Evolutionary conservation across 2,888 invertebrate genomes (phyloP), one percentile per base, ranked within the genome.

Genomic region (Aricia artaxerxes): DNA sequence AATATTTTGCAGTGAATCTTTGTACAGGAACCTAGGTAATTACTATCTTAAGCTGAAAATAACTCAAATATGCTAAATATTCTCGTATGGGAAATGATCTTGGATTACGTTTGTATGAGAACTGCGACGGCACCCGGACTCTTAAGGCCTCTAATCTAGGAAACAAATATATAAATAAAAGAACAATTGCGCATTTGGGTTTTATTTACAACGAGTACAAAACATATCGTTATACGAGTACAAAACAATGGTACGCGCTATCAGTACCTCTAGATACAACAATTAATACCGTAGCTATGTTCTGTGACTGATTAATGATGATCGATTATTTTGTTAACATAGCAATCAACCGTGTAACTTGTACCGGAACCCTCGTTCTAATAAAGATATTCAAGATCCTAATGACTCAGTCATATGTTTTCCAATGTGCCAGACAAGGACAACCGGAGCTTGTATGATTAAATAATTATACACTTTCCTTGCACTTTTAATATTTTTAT

Each of bases 171-270:
- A 76, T 0, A 53, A 76, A 31, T 76, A 57, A 57, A 76, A 75
- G 24, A 35, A 49, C 24, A 0, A 53, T 57, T 76, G 31, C 16
- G 11, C 5, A 76, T 76, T 35, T 57, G 44, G 7, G 57, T 53
- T 76, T 76, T 76, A 76, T 76, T 76, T 57, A 76, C 76, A 57
- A 53, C 49, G 35, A 53, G 76, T 76, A 53, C 57, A 76, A 76
- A 76, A 76, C 35, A 76, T 76, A 35, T 31, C 16, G 35, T 1
- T 76, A 75, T 13, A 44, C 11, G 24, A 49, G 24, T 64, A 64
- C 69, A 69, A 38, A 35, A 69, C 69, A 69, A 69, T 69, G 35
- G 35, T 69, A 69, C 69, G 13, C 38, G 69, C 13, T 38, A 69
- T 69, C 69, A 38, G 69, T 69, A 35, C 49, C 49, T 49, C 49